phyloP scores from a whole-genome alignment of 2,888 invertebrate genomes.

The Megastigmus dorsalis region DNA sequence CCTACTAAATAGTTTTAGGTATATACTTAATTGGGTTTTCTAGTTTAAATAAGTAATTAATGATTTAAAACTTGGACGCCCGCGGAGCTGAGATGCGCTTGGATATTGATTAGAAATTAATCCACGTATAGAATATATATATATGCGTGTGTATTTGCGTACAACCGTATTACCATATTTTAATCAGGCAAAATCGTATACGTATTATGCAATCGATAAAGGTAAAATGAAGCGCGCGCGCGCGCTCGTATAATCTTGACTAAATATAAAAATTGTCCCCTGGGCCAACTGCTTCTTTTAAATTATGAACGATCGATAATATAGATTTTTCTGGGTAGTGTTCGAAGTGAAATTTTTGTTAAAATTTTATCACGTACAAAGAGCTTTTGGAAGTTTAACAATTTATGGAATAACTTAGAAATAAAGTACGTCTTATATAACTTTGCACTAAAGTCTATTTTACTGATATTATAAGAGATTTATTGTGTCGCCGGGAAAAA shows the following conservation, averaged over 20 bases:
- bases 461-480: conserved; percentile 45
- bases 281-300: neutral
- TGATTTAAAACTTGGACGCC: conserved; percentile 37
- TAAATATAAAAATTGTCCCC: conserved; percentile 4
- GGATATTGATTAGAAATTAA: conserved; percentile 36
- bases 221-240: neutral
- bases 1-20: conserved; percentile 43
- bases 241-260: neutral
- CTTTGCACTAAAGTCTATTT: conserved; percentile 39
- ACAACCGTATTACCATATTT: conserved; percentile 29
- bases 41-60: conserved; percentile 48
- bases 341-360: conserved; percentile 27
- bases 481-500: neutral
- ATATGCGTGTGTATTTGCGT: conserved; percentile 22
- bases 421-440: conserved; percentile 38
- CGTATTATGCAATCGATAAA: neutral
- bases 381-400: conserved; percentile 29
- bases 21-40: conserved; percentile 35
- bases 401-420: conserved; percentile 50
- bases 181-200: too few species aligned
- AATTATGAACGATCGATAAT: neutral
- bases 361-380: conserved; percentile 40
- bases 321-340: conserved; percentile 9
- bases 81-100: neutral
- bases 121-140: too few species aligned